phyloP scores from a whole-genome alignment of 2,888 invertebrate genomes.

The Antheraea yamamai region DNA sequence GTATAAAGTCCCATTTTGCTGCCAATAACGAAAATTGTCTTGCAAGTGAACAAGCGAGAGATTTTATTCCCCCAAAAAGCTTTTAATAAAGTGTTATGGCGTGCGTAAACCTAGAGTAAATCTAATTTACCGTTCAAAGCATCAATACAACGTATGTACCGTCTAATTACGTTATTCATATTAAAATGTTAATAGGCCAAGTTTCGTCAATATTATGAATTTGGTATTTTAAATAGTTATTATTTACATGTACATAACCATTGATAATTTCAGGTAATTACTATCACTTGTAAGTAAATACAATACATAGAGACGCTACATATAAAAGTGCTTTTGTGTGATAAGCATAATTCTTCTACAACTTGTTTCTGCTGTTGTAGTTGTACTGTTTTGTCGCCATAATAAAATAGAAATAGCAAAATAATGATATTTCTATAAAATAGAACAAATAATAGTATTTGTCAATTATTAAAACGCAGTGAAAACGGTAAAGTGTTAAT shows the following conservation, averaged over 20 bases:
- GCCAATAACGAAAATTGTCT: background rate
- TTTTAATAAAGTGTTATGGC: constrained; percentile 45
- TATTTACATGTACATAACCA: no score
- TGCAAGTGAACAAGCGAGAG: constrained; percentile 12
- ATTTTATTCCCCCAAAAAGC: constrained; percentile 35
- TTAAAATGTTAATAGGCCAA: background rate
- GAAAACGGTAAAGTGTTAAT: background rate
- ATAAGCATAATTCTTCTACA: no score
- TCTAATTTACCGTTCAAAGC: constrained; percentile 33
- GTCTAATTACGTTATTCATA: background rate
- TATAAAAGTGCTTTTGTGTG: no score
- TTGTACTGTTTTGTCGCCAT: no score
- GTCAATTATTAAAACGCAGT: background rate
- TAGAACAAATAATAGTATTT: background rate
- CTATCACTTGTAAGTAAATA: no score
- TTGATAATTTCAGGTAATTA: no score
- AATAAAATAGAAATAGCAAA: background rate
- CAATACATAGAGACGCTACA: no score
- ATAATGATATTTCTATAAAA: background rate
- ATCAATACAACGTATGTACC: constrained; percentile 8
- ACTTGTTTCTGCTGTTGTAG: no score
- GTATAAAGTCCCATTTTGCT: background rate
- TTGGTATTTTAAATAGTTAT: no score
- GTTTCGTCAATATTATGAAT: background rate
- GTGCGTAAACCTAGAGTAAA: constrained; percentile 35